Base-by-base conservation (phyloP, 2,113 vertebrate species). In the Amphiprion ocellaris region DNA sequence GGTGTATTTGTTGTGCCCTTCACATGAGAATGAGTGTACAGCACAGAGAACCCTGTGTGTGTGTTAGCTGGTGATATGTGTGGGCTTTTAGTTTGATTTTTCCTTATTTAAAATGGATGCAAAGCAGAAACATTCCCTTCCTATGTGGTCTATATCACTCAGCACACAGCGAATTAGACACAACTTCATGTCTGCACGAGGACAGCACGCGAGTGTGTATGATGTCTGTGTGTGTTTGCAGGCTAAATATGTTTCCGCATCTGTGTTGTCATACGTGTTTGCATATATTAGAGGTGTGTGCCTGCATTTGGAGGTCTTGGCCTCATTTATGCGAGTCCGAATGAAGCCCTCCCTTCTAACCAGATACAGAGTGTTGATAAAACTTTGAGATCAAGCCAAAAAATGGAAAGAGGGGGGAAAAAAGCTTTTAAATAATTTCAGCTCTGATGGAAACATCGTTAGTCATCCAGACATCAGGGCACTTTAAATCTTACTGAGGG, bases 71-170 rank as follows among this genome's bases (percentile, higher is more conserved):
- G 54, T 3, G 50, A 8, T 74, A 28, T 82, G 72, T 80, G 72
- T 58, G 61, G 61, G 61, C 67, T 68, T 77, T 74, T 24, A 0
- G 50, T 84, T 85, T 82, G 75, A 86, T 83, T 85, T 82, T 69
- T 69, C 53, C 52, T 82, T 33, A 73, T 87, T 81, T 47, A 55
- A 67, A 75, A 63, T 49, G 8, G 82, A 87, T 75, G 55, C 56
- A 78, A 77, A 77, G 76, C 83, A 90, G 86, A 87, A 87, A 83
- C 78, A 83, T 72, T 82, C 71, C 30, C 81, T 56, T 74, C 80
- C 75, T 79, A 72, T 90, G 89, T 76, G 88, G 89, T 89, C 88
- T 71, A 4, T 50, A 77, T 91, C 82, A 79, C 63, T 91, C 87
- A 91, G 21, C 85, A 74, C 74, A 53, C 17, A 17, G 44, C 71